Evolutionary conservation across 2,888 invertebrate species (phyloP).

Genomic region (Agrotis puta): DNA sequence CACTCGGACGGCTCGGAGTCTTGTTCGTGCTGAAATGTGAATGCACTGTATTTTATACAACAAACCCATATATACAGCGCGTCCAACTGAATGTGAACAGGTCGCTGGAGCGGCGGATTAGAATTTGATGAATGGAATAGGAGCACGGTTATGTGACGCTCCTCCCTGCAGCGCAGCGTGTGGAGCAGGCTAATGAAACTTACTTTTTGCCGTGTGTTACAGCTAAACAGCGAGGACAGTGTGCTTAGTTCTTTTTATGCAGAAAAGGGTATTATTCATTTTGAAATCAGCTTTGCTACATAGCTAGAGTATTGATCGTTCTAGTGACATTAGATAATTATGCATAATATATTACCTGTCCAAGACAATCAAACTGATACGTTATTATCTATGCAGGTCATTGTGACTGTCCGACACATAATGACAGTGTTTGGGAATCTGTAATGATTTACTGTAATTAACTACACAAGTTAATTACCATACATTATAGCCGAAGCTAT

Average conservation of each 20-base stretch:
- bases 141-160: conserved; percentile 34
- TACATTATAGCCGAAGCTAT: conserved; percentile 35
- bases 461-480: conserved; percentile 46
- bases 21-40: conserved; percentile 70
- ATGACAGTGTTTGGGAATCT: conserved; percentile 36
- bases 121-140: conserved; percentile 60
- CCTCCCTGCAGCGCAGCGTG: conserved; percentile 2
- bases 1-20: conserved; percentile 68
- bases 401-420: conserved; percentile 29
- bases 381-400: conserved; percentile 30
- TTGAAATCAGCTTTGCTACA: not conserved
- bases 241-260: not conserved
- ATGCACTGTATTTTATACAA: conserved; percentile 65
- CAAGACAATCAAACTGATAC: conserved; percentile 35
- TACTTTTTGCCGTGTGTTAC: not conserved
- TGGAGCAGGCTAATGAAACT: conserved; percentile 25
- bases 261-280: not conserved
- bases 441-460: conserved; percentile 40
- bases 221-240: not conserved
- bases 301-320: not conserved
- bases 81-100: conserved; percentile 38
- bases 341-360: not conserved
- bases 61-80: conserved; percentile 49
- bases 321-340: not conserved
- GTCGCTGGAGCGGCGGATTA: conserved; percentile 49